Base-by-base conservation (phyloP, 92 coral and sea anemone species). In the Virgularia gustaviana region DNA sequence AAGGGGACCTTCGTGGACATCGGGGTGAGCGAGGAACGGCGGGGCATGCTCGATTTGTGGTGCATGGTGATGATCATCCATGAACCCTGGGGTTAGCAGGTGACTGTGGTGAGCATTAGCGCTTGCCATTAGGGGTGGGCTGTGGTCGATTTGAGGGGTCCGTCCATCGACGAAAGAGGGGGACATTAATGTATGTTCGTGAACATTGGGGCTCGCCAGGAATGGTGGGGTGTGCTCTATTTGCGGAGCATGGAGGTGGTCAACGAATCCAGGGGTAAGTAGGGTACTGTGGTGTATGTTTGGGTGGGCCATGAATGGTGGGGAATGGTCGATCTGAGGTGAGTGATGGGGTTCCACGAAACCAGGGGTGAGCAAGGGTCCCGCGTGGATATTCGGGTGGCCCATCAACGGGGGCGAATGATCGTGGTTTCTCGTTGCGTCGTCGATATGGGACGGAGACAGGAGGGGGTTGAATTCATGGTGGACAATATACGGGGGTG, bases 301-400 rank as follows among this genome's bases (percentile, higher is more conserved):
- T 16, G 75, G 61, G 24, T 49, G 75, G 0, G 75, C 75, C 20
- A 68, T 0, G 45, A 68, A 68, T 16, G 75, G 75, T 0, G 47
- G 61, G n/a, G 75, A 68, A 54, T 68, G 75, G 27, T 68, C 75
- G 35, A 68, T 68, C 36, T 68, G 75, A 2, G 75, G 75, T 31
- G 75, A 68, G 33, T 68, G 61, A 12, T 68, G 75, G 9, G 75
- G 75, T 68, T 68, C 75, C 6, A 68, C 75, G 36, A n/a, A 68
- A 9, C 75, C 75, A 28, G 75, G 75, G 10, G 60, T 49, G 22
- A 30, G 51, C 16, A 68, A 33, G 1, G 75, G 75, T 4, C 75
- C 75, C 22, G 75, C 75, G 36, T 68, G 36, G 61, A 68, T 47
- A 49, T 68, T 68, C 6, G 75, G 75, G 16, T 68, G 75, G n/a